phyloP scores from a whole-genome alignment of 2,888 invertebrate species.

The Netelia virgata region DNA sequence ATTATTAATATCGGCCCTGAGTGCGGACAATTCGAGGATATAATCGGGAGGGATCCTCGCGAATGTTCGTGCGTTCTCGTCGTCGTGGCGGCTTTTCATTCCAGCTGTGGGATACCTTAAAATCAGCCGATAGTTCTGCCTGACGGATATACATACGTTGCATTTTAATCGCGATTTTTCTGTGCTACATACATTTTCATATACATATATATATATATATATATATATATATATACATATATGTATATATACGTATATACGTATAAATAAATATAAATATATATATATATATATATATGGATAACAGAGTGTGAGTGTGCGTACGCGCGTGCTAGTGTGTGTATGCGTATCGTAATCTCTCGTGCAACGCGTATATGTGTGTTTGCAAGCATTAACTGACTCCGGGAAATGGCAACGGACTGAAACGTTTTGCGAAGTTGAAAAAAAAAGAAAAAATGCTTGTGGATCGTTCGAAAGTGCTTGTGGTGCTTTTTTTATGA shows the following conservation, averaged over 20 bases:
- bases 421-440: conserved; percentile 47
- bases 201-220: background rate
- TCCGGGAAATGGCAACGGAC: conserved; percentile 59
- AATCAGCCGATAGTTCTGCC: conserved; percentile 6
- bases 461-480: background rate
- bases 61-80: background rate
- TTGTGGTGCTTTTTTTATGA: background rate
- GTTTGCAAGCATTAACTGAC: conserved; percentile 25
- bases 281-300: background rate
- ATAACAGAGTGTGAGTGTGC: background rate
- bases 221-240: background rate
- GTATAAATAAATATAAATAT: background rate
- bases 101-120: conserved; percentile 39
- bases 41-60: background rate
- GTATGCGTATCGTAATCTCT: background rate
- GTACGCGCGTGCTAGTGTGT: background rate
- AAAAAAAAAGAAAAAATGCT: conserved; percentile 5
- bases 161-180: background rate
- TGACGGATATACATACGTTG: background rate
- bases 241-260: background rate
- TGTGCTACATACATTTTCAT: background rate
- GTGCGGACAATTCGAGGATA: background rate
- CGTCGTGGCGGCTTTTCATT: conserved; percentile 30
- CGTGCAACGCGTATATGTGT: background rate
- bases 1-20: background rate